phyloP scores from a whole-genome alignment of 2,113 vertebrate species.

The Raja brachyura region DNA sequence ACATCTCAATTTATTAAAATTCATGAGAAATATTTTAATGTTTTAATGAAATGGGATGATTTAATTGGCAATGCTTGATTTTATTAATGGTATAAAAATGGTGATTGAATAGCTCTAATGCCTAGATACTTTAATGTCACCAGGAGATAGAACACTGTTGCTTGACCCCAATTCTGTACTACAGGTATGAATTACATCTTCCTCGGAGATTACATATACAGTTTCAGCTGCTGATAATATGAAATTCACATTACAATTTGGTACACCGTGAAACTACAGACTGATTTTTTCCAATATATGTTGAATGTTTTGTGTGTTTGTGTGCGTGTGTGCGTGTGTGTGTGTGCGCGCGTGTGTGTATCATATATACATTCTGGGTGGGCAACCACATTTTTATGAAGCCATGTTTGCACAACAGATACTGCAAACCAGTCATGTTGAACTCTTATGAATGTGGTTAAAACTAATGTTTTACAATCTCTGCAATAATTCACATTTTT shows the following conservation, averaged over 20 bases:
- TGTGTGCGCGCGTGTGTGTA: no score
- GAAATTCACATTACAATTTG: neutral
- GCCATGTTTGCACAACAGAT: neutral
- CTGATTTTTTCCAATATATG: neutral
- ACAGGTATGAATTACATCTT: neutral
- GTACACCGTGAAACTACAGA: no score
- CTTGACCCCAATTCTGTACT: neutral
- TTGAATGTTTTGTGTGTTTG: neutral
- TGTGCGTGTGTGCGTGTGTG: no score
- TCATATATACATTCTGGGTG: neutral
- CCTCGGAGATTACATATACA: neutral
- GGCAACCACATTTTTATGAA: neutral
- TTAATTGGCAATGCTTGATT: conserved; percentile 55
- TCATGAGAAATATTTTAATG: conserved; percentile 50
- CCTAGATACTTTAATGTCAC: conserved; percentile 43
- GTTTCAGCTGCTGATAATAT: neutral
- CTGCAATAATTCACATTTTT: neutral
- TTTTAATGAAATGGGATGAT: conserved; percentile 63
- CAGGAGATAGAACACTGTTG: neutral
- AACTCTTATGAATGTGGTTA: neutral
- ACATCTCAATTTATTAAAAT: conserved; percentile 43
- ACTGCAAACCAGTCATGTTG: neutral
- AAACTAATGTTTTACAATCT: neutral
- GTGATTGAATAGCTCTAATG: conserved; percentile 51
- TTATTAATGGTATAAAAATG: conserved; percentile 47